A percentile compares a stretch with the other conserved stretches of the same genome.
These are phyloP conservation scores for Drosophila macrospina DNA, from an alignment of 2,888 invertebrate genomes.

Conservation along the genomic window DNA sequence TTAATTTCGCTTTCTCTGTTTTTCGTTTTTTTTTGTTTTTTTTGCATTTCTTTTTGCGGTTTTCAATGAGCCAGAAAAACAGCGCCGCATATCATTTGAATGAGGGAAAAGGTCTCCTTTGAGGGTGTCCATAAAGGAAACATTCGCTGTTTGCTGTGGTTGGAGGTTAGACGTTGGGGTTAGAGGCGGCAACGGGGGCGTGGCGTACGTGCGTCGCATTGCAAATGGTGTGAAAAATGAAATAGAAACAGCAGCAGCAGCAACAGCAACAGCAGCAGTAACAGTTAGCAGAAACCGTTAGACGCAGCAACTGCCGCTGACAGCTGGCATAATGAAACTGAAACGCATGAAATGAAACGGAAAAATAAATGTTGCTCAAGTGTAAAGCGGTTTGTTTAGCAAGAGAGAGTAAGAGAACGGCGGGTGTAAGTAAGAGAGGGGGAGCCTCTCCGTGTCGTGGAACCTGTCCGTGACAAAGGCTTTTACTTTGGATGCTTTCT, in stretches of 20 bases:
- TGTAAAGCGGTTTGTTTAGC: conserved; percentile 60
- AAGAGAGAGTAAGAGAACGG: background rate
- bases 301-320: conserved; percentile 63
- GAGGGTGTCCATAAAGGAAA: conserved; percentile 47
- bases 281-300: conserved; percentile 51
- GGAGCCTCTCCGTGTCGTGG: background rate
- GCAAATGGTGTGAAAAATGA: conserved; percentile 71
- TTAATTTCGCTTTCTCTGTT: conserved; percentile 57
- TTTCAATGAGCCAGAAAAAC: conserved; percentile 67
- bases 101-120: conserved; percentile 56
- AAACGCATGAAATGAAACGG: conserved; percentile 74
- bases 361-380: conserved; percentile 74
- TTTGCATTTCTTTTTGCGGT: conserved; percentile 24
- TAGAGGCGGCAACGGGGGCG: conserved; percentile 9
- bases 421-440: background rate
- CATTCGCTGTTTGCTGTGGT: conserved; percentile 35
- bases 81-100: conserved; percentile 62
- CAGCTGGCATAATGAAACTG: conserved; percentile 73
- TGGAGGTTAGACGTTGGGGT: conserved; percentile 13
- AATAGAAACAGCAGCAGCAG: conserved; percentile 41
- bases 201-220: conserved; percentile 64
- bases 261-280: background rate
- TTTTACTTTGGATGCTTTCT: conserved; percentile 41
- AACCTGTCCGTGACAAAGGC: conserved; percentile 61
- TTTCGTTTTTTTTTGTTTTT: conserved; percentile 1